phyloP scores from a whole-genome alignment of 1,140 invertebrate genomes.

The Lucilia cuprina region DNA sequence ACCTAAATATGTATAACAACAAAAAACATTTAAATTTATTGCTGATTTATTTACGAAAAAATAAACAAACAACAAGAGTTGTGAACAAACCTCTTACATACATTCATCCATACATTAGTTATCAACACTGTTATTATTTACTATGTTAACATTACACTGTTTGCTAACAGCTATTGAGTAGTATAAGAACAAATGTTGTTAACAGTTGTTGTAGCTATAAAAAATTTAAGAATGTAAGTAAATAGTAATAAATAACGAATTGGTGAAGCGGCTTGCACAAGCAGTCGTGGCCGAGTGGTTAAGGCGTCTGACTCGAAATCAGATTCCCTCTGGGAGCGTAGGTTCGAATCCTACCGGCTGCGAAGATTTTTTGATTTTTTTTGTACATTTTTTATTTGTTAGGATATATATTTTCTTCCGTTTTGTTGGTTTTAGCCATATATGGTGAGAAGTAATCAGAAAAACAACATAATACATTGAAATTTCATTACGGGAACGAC shows the following conservation, averaged over 20 bases:
- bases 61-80: background rate
- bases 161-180: background rate
- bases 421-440: background rate
- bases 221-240: background rate
- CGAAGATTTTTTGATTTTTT: constrained; percentile 54
- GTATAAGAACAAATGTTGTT: background rate
- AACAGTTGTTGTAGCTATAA: background rate
- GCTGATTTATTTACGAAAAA: no score
- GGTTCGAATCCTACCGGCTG: constrained; percentile 86
- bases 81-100: background rate
- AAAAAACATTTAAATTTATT: no score
- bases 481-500: no score
- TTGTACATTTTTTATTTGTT: background rate
- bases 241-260: background rate
- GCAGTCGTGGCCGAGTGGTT: constrained; percentile 86
- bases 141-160: background rate
- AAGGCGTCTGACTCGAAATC: constrained; percentile 87
- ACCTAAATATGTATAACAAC: no score
- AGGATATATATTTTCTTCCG: no score
- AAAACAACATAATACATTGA: no score
- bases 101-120: background rate
- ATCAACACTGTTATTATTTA: background rate
- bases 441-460: no score
- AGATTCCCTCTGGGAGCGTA: constrained; percentile 86
- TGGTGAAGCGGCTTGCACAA: background rate